Percentiles rank a stretch among this genome's conserved stretches.
Conservation (phyloP, 2,888 invertebrate species). For the Rosalia funebris region DNA sequence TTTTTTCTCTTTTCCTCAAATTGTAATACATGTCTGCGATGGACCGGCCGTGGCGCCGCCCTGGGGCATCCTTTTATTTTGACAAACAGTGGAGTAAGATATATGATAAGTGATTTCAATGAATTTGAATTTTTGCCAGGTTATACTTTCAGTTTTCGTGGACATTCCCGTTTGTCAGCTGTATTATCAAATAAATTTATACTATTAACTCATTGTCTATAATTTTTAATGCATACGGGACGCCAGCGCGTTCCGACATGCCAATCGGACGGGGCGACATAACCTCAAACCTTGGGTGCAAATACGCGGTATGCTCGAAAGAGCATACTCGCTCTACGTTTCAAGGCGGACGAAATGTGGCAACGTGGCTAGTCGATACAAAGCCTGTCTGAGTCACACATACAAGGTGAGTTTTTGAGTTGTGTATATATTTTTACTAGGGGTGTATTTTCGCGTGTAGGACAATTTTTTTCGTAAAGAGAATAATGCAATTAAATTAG, state of each 20-base stretch:
- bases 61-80: slow-evolving; percentile 49
- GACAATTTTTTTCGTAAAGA: no score
- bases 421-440: no score
- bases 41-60: slow-evolving; percentile 14
- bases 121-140: slow-evolving; percentile 33
- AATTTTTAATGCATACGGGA: slow-evolving; percentile 28
- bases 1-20: slow-evolving; percentile 37
- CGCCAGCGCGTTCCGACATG: not conserved
- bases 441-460: no score
- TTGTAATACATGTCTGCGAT: slow-evolving; percentile 39
- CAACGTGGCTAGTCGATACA: no score
- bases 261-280: no score
- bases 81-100: slow-evolving; percentile 53
- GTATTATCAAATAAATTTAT: slow-evolving; percentile 63
- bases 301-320: no score
- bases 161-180: slow-evolving; percentile 64
- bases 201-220: slow-evolving; percentile 59
- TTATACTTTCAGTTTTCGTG: slow-evolving; percentile 53
- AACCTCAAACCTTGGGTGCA: no score
- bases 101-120: slow-evolving; percentile 38
- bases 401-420: no score
- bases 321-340: no score
- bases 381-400: no score
- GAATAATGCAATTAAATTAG: no score
- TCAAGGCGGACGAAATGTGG: no score